Conservation (phyloP, 92 coral and sea anemone species). For the Meandrina meandrites region DNA sequence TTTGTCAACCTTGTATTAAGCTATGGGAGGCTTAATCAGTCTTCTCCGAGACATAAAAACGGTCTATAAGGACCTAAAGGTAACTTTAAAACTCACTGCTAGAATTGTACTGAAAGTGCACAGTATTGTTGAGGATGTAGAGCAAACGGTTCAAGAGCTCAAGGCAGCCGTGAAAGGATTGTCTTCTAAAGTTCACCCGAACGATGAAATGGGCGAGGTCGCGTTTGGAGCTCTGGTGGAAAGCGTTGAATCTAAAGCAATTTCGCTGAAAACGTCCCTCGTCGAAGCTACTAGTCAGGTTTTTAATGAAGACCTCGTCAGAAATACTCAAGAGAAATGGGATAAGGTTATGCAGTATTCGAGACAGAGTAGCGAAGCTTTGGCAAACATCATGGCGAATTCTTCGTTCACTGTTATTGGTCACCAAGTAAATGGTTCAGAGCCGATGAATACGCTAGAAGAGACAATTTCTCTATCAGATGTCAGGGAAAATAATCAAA, state of each 20-base stretch:
- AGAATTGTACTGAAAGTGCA: constrained; percentile 71
- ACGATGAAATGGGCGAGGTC: constrained; percentile 27
- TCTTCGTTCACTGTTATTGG: not conserved
- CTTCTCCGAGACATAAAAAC: constrained; percentile 61
- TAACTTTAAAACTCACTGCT: constrained; percentile 67
- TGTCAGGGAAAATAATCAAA: not conserved
- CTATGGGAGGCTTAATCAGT: constrained; percentile 67
- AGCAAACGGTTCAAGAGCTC: constrained; percentile 64
- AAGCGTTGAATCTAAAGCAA: constrained; percentile 56
- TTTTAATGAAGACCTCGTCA: constrained; percentile 54
- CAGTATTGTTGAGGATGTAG: constrained; percentile 67
- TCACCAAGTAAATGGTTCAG: not conserved
- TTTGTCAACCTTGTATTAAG: not conserved
- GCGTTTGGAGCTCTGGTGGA: constrained; percentile 49
- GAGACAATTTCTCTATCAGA: not conserved
- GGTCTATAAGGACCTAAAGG: constrained; percentile 60
- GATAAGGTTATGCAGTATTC: constrained; percentile 40
- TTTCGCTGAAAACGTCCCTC: constrained; percentile 56
- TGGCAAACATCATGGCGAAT: constrained; percentile 29
- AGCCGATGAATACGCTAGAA: not conserved
- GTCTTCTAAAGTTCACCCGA: constrained; percentile 38
- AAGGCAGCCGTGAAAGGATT: constrained; percentile 54
- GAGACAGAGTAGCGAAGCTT: constrained; percentile 35
- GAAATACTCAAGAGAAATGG: constrained; percentile 55
- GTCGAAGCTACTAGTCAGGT: constrained; percentile 45